Conservation (phyloP, 2,113 vertebrate genomes). For the Cepphus grylle region DNA sequence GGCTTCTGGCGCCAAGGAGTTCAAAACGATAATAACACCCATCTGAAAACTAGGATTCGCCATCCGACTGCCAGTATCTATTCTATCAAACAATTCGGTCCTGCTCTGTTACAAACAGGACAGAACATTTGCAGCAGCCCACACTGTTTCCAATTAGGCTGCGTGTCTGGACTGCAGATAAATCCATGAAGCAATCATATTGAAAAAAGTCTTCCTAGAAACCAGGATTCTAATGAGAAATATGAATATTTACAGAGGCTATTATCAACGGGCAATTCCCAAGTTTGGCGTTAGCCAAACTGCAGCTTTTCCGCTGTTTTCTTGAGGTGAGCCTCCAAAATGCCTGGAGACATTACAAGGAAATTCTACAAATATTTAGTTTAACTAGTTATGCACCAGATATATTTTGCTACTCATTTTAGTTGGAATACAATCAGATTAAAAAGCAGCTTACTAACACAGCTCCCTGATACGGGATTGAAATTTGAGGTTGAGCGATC, state of each 20-base stretch:
- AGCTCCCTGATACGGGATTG: not conserved
- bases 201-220: slow-evolving; percentile 14
- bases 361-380: not conserved
- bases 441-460: not conserved
- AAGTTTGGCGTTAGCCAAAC: not conserved
- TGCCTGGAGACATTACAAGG: not conserved
- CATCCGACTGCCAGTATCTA: slow-evolving; percentile 64
- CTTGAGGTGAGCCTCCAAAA: not conserved
- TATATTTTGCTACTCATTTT: not conserved
- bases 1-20: slow-evolving; percentile 65
- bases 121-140: slow-evolving; percentile 51
- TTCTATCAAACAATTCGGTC: slow-evolving; percentile 66
- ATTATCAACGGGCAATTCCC: not conserved
- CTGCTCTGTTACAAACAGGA: slow-evolving; percentile 37
- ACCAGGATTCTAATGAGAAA: not conserved
- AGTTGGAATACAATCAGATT: not conserved
- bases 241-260: not conserved
- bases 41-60: slow-evolving; percentile 62
- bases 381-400: not conserved
- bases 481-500: not conserved
- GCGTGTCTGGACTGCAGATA: slow-evolving; percentile 41
- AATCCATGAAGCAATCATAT: not conserved
- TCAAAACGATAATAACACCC: slow-evolving; percentile 63
- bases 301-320: not conserved
- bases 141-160: slow-evolving; percentile 69